A percentile compares a stretch with the other conserved stretches of the same genome.
Evolutionary conservation across 2,888 invertebrate genomes (phyloP).

Genomic region (Eristalis pertinax): DNA sequence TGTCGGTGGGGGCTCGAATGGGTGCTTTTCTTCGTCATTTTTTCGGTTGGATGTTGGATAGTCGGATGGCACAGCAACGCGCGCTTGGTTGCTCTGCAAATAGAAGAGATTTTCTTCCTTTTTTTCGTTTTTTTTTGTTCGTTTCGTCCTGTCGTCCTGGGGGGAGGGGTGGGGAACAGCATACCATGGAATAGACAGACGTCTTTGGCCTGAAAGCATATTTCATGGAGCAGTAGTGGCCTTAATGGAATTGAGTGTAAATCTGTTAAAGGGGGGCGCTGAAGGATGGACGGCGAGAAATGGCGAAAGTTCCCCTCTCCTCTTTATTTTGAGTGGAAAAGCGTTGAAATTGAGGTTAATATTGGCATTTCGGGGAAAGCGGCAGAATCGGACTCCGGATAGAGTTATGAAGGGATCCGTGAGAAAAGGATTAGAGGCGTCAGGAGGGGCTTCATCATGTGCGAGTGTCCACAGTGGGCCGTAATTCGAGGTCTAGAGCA

Average conservation of each 20-base stretch:
- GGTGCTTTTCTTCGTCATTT: neutral
- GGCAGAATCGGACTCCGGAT: neutral
- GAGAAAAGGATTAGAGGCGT: neutral
- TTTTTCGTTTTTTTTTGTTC: neutral
- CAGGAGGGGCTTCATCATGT: too few species aligned
- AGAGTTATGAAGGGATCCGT: neutral
- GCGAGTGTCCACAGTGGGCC: too few species aligned
- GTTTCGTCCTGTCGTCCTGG: neutral
- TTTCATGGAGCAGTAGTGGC: slow-evolving; percentile 54
- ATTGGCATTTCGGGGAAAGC: slow-evolving; percentile 34
- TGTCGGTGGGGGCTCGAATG: neutral
- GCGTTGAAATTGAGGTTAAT: slow-evolving; percentile 52
- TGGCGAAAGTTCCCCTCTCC: too few species aligned
- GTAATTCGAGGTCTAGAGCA: too few species aligned
- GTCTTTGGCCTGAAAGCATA: slow-evolving; percentile 65
- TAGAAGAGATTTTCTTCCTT: slow-evolving; percentile 42
- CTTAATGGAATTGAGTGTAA: slow-evolving; percentile 64
- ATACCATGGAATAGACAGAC: slow-evolving; percentile 46
- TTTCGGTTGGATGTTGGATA: neutral
- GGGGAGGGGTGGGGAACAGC: neutral
- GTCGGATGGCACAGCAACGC: slow-evolving; percentile 50
- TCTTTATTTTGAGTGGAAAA: slow-evolving; percentile 13
- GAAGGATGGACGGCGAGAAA: neutral
- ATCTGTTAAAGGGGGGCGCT: slow-evolving; percentile 41
- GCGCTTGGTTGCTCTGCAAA: slow-evolving; percentile 60